Evolutionary conservation across 2,797 vertebrate genomes (phyloP).

Genomic region (Dromococcyx pavoninus): DNA sequence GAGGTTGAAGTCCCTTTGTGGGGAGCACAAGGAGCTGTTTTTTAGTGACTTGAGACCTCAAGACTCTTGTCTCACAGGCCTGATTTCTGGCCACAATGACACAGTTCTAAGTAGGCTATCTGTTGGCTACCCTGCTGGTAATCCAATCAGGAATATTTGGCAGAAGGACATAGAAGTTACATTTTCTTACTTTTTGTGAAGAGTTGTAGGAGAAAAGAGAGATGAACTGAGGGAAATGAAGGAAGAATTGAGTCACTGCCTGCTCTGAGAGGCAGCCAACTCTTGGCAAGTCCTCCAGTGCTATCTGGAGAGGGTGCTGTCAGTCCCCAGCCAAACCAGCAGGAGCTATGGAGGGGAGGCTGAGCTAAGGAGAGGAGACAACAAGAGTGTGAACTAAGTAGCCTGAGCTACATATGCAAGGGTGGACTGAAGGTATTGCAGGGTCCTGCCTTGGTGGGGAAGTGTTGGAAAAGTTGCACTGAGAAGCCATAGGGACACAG

Average conservation of each 20-base stretch:
- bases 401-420: background rate
- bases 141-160: background rate
- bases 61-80: background rate
- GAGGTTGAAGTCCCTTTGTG: background rate
- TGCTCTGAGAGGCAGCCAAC: background rate
- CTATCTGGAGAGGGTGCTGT: background rate
- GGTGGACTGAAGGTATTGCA: background rate
- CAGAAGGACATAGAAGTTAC: background rate
- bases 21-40: background rate
- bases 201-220: background rate
- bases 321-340: background rate
- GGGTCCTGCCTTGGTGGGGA: background rate
- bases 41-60: background rate
- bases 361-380: background rate
- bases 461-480: background rate
- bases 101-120: background rate
- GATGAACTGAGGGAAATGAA: background rate
- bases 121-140: background rate
- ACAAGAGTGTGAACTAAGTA: background rate
- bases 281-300: background rate
- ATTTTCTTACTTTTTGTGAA: background rate
- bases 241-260: conserved; percentile 2
- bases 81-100: background rate
- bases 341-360: background rate
- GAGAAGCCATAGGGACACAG: background rate